These are phyloP conservation scores for Oryzias dopingdopingensis DNA, from an alignment of 2,797 vertebrate genomes.

Conservation along the genomic window DNA sequence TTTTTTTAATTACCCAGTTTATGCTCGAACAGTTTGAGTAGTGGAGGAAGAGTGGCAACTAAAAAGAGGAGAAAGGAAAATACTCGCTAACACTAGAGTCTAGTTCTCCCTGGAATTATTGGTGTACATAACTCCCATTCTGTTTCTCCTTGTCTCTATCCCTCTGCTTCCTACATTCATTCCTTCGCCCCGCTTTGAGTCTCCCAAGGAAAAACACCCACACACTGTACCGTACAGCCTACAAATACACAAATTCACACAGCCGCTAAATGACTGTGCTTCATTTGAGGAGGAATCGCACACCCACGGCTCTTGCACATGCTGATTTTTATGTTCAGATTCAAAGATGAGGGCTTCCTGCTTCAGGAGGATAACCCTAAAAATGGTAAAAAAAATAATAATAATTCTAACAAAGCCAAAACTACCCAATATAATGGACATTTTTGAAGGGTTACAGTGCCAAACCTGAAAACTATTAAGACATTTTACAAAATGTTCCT, in stretches of 20 bases:
- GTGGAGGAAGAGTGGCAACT: conserved; percentile 21
- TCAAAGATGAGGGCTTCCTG: conserved; percentile 17
- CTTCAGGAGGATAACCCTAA: conserved; percentile 12
- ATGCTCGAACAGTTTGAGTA: conserved; percentile 31
- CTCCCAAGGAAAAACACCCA: conserved; percentile 55
- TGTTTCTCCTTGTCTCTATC: conserved; percentile 26
- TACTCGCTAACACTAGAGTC: conserved; percentile 39
- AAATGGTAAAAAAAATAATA: conserved; percentile 10
- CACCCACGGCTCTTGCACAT: conserved; percentile 51
- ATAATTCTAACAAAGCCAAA: neutral
- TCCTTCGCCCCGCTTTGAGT: conserved; percentile 32
- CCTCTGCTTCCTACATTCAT: conserved; percentile 46
- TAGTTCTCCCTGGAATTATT: conserved; percentile 66
- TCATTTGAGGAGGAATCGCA: conserved; percentile 38
- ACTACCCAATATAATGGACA: neutral
- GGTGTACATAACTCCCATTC: conserved; percentile 60
- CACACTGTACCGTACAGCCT: conserved; percentile 35
- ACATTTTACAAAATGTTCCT: neutral
- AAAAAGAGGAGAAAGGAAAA: conserved; percentile 55
- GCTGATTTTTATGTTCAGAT: conserved; percentile 53
- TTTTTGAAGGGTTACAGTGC: conserved; percentile 8
- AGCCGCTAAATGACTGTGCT: conserved; percentile 43
- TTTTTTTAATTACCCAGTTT: conserved; percentile 45
- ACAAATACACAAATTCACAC: conserved; percentile 41
- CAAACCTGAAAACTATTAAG: neutral